Base-by-base conservation (phyloP, 1,140 invertebrate species). In the Zaprionus davidi region DNA sequence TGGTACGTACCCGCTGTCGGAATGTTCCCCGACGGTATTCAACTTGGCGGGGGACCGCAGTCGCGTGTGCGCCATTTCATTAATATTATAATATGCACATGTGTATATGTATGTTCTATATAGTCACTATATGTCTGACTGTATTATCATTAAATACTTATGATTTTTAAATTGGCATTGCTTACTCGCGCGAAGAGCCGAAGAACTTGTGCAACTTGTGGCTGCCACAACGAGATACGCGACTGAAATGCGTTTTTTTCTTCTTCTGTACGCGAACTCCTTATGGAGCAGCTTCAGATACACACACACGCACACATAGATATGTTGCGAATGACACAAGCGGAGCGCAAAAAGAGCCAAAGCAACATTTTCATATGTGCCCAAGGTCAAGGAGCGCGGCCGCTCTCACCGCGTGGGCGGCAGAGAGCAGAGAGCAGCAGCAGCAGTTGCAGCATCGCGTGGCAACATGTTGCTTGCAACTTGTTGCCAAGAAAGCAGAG, bases 351-450 rank as follows among this genome's bases (percentile, higher is more conserved):
- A 71, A 69, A 60, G 67, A 60, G 67, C 60, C 46, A 58, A 24
- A 66, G 75, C 69, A 77, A 77, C 70, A 77, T 78, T 78, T 73
- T 70, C 41, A 67, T 76, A 65, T 71, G 74, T 84, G 78, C 38
- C 78, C 85, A 88, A 88, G 85, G 85, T 88, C 85, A 88, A 88
- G 85, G 81, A 88, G 84, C 78, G 78, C 65, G 64, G 57, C 65
- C 64, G 56, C 41, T 41, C 69, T 72, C 62, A 67, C 70, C 70
- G 70, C 75, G 75, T 72, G 71, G 75, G 70, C 64, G 71, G 9
- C 63, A 44, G 71, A 68, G 70, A 67, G 70, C 31, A 49, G n/a
- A n/a, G n/a, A n/a, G 22, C 17, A 49, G 55, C 17, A 26, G 36
- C 13, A 46, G 20, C 62, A 56, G 24, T 38, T 60, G 58, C 66